Conservation (phyloP, 2,888 invertebrate genomes). For the Willowsia nigromaculata region DNA sequence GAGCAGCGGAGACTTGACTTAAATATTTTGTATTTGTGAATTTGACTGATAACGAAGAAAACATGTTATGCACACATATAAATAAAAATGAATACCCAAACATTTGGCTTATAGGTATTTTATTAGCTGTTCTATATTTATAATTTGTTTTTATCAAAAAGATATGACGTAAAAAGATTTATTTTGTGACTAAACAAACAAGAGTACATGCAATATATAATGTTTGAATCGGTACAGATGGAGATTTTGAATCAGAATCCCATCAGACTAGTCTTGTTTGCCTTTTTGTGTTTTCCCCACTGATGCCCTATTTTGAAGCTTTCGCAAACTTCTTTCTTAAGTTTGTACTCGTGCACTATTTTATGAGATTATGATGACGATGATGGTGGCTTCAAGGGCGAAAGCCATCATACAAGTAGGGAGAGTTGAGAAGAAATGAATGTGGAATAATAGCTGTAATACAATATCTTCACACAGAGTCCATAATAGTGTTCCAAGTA, state of each 20-base stretch:
- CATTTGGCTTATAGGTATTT: neutral
- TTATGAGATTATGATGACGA: constrained; percentile 23
- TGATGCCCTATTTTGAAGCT: neutral
- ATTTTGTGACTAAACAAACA: constrained; percentile 9
- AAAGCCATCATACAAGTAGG: neutral
- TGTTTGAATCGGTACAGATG: neutral
- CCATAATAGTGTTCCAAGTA: neutral
- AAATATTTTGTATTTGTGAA: neutral
- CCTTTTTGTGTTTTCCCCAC: constrained; percentile 10
- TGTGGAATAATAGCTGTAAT: neutral
- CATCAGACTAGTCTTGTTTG: constrained; percentile 29
- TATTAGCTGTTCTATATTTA: neutral
- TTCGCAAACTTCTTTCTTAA: neutral
- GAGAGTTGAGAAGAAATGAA: neutral
- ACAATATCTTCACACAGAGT: neutral
- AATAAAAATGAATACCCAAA: neutral
- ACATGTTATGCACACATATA: neutral
- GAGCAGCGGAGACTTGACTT: neutral
- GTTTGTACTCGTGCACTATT: neutral
- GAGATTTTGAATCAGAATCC: neutral
- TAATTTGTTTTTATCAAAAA: neutral
- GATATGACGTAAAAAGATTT: neutral
- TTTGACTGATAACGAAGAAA: neutral
- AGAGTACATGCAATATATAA: neutral
- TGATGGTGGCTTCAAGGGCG: neutral